Evolutionary conservation across 2,888 invertebrate species (phyloP), one percentile per base, ranked within the genome.

Genomic region (Ichneumoninae sp.): DNA sequence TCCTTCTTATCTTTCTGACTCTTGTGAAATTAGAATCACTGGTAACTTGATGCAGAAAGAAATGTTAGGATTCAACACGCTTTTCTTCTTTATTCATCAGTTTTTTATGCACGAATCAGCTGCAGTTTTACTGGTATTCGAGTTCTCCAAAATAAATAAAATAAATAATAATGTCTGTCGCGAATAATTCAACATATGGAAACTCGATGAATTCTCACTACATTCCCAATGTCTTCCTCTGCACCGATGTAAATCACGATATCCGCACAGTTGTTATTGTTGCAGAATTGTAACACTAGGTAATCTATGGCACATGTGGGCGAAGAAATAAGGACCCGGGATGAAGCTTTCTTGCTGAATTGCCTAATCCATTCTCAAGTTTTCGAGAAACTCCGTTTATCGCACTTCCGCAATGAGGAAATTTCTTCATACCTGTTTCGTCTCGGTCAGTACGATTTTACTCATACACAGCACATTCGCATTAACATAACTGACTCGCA

Each of bases 31-130:
- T 1, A 26, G 22, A 13, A 57, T 10, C 57, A 26, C 57, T 26
- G 57, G 57, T 57, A 57, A 57, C 57, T 57, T 57, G 10, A 57
- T 22, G 10, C 54, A 22, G 54, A 54, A 16, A 33, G 52, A 19
- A 19, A 19, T 22, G 7, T 54, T 10, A 22, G 2, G 3, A 54
- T 54, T 22, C 8, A 22, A n/a, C n/a, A 52, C 19, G 10, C 19
- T 54, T 22, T 1, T 19, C 19, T 19, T 22, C 54, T 54, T 19
- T 22, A 16, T 54, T 54, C 22, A 54, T 22, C 54, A 50, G n/a
- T 5, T 1, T 1, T 50, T 50, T 50, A n/a, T n/a, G n/a, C 1
- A 50, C 50, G n/a, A 50, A 50, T 6, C 6, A 50, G 4, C 50
- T 5, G 50, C 50, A 22, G 22, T 54, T 8, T 54, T 22, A 3